Evolutionary conservation across 2,888 invertebrate genomes (phyloP).

Genomic region (Hoplodrina blanda): DNA sequence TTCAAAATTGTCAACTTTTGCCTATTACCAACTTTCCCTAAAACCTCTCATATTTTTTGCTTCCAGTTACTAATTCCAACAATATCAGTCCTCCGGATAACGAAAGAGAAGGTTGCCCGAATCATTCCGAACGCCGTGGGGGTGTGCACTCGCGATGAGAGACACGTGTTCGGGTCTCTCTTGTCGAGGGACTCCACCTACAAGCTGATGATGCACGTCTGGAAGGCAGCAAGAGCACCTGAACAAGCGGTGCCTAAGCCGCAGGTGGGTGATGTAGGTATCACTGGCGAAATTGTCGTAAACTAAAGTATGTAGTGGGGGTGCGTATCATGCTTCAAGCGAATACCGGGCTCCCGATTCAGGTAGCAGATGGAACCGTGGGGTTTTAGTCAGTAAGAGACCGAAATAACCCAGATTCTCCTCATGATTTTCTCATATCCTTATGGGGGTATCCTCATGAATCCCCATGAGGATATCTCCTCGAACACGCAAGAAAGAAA

Average conservation of each 20-base stretch:
- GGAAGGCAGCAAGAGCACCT: conserved; percentile 92
- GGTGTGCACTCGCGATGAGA: conserved; percentile 95
- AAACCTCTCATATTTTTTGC: conserved; percentile 15
- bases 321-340: no score
- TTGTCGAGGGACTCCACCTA: conserved; percentile 97
- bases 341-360: no score
- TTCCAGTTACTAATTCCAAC: conserved; percentile 96
- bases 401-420: no score
- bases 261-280: conserved; percentile 70
- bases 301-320: no score
- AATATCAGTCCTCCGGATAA: conserved; percentile 95
- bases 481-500: no score
- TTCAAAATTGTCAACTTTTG: no score
- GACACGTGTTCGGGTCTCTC: conserved; percentile 97
- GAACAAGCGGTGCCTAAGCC: conserved; percentile 82
- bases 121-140: conserved; percentile 99
- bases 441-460: no score
- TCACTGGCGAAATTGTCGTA: background rate
- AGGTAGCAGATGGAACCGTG: no score
- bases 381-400: no score
- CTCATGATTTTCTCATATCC: no score
- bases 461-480: no score
- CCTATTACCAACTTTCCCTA: background rate
- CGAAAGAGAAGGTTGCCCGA: conserved; percentile 97
- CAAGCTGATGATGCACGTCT: conserved; percentile 96